Evolutionary conservation across 2,797 vertebrate genomes (phyloP).

Genomic region (Artibeus jamaicensis): DNA sequence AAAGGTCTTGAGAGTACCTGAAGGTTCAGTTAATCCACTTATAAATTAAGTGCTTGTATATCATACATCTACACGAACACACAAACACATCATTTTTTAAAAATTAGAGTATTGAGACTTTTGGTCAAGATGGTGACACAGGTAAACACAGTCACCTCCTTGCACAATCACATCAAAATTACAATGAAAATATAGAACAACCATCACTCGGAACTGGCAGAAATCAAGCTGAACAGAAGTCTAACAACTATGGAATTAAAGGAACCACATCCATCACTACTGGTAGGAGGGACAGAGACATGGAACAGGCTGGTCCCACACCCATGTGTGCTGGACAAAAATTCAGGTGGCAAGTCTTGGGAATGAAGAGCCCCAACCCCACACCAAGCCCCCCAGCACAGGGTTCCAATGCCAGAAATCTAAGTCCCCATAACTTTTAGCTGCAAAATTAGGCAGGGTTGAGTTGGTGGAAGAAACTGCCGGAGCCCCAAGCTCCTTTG

Average conservation of each 20-base stretch:
- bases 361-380: too few species aligned
- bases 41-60: neutral
- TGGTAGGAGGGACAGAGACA: neutral
- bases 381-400: too few species aligned
- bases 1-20: neutral
- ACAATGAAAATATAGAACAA: neutral
- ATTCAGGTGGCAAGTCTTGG: neutral
- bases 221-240: neutral
- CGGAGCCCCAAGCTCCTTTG: too few species aligned
- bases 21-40: neutral
- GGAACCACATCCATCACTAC: neutral
- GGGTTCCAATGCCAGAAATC: too few species aligned
- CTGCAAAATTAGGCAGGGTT: too few species aligned
- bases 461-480: too few species aligned
- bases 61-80: neutral
- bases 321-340: neutral
- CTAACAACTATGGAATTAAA: neutral
- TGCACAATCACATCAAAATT: neutral
- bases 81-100: neutral
- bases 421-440: too few species aligned
- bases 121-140: neutral
- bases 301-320: neutral
- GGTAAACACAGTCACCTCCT: neutral
- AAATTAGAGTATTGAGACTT: neutral
- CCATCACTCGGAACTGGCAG: neutral